Evolutionary conservation across 1,140 invertebrate species (phyloP), one percentile per base, ranked within the genome.

Genomic region (Hylyphantes graminicola): DNA sequence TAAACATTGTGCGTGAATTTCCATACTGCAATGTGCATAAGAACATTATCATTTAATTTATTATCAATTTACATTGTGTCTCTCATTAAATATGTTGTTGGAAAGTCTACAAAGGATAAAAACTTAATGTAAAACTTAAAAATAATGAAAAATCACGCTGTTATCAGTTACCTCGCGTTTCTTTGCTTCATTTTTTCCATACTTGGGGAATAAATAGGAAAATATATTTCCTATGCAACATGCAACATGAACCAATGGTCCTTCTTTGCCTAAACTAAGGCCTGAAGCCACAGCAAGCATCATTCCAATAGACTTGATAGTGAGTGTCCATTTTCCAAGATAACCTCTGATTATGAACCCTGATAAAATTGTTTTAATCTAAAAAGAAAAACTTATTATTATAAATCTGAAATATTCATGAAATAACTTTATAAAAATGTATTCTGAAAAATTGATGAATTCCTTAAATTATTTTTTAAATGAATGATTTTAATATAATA

Each of bases 291-390:
- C 97, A 0, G 96, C 96, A 50, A 99, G 90, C 89, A 88, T 87
- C 84, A 88, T 85, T 15, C 88, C 95, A 7, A 97, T 94, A 3
- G 96, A 97, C 91, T 99, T 99, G 86, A 99, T 99, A 50, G 99
- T 93, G 67, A 99, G 91, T 0, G 98, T 99, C 98, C 98, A 99
- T 91, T 99, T 99, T 68, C 98, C 98, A 65, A 99, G 92, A 90
- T 99, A 99, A 0, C 98, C 98, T 84, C 98, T 92, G 87, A 99
- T 99, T 87, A 99, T 99, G 90, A 99, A 99, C 8, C 98, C 98
- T 89, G 97, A 98, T 57, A 99, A 91, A 87, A 99, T 99, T 19
- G 98, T 99, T 92, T 99, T 99, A 86, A 99, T 88, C 85, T 87
- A 48, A 13, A 50, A 57, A 80, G 51, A 61, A 61, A 63, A 17